These are phyloP conservation scores for Plectropomus leopardus DNA, from an alignment of 2,113 vertebrate genomes.

Conservation along the genomic window DNA sequence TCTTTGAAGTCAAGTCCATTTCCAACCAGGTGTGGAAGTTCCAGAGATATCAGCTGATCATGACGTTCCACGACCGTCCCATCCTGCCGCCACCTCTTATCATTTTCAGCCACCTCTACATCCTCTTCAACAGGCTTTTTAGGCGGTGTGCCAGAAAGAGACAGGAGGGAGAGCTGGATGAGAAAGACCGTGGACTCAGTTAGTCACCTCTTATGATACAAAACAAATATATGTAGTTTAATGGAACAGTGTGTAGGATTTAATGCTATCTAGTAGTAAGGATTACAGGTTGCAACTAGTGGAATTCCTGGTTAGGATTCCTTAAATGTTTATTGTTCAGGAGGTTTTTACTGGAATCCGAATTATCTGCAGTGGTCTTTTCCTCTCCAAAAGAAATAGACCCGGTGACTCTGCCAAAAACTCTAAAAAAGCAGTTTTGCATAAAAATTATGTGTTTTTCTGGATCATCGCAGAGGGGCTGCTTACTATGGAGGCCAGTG, in stretches of 20 bases:
- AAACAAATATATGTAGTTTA: not conserved
- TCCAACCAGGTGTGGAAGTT: slow-evolving; percentile 99
- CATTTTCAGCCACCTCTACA: slow-evolving; percentile 95
- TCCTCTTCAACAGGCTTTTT: slow-evolving; percentile 88
- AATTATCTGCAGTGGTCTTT: no score
- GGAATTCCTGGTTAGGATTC: no score
- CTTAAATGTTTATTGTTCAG: no score
- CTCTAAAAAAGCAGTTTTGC: no score
- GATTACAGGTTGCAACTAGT: no score
- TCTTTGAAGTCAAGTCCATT: slow-evolving; percentile 98
- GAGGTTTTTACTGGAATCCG: no score
- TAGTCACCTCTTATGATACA: slow-evolving; percentile 59
- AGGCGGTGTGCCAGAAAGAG: slow-evolving; percentile 87
- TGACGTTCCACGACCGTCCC: slow-evolving; percentile 98
- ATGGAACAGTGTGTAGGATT: not conserved
- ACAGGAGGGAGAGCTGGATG: slow-evolving; percentile 91
- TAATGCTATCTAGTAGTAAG: no score
- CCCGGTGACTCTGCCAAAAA: no score
- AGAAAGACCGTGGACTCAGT: slow-evolving; percentile 96
- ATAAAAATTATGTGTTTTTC: no score
- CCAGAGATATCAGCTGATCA: slow-evolving; percentile 97
- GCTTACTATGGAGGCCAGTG: no score
- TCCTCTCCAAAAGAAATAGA: no score
- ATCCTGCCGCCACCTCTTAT: slow-evolving; percentile 97
- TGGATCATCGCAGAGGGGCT: no score